Percentiles rank a stretch among this genome's conserved stretches.
Conservation (phyloP, 2,888 invertebrate species). For the Hypomecis atomaria region DNA sequence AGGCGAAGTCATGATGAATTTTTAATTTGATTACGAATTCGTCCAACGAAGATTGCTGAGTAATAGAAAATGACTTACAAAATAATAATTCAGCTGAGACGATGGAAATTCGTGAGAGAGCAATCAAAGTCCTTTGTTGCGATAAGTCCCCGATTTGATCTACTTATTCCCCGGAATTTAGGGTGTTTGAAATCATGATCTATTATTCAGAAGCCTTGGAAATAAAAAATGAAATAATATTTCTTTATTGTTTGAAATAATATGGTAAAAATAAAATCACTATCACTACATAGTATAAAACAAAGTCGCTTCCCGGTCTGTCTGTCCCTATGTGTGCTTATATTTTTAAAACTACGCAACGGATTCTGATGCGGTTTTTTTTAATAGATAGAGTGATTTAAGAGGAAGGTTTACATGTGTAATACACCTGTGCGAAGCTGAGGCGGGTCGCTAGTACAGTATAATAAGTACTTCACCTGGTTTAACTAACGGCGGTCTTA, state of each 20-base stretch:
- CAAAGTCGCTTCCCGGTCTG: too few species aligned
- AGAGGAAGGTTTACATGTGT: too few species aligned
- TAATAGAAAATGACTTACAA: slow-evolving; percentile 47
- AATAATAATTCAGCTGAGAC: slow-evolving; percentile 26
- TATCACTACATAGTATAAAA: too few species aligned
- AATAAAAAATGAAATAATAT: not conserved
- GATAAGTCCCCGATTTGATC: slow-evolving; percentile 21
- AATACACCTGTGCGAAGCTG: too few species aligned
- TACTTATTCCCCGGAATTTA: slow-evolving; percentile 29
- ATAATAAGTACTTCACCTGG: not conserved
- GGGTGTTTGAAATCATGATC: slow-evolving; percentile 26
- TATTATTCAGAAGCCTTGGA: slow-evolving; percentile 17
- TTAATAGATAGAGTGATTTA: too few species aligned
- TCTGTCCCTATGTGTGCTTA: too few species aligned
- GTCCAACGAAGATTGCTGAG: slow-evolving; percentile 50
- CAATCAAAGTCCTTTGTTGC: slow-evolving; percentile 31
- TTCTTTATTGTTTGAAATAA: too few species aligned
- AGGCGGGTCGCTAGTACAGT: too few species aligned
- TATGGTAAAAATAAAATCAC: too few species aligned
- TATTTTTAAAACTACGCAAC: too few species aligned
- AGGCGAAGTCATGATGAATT: slow-evolving; percentile 56
- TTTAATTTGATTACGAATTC: slow-evolving; percentile 66
- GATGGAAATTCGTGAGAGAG: slow-evolving; percentile 19
- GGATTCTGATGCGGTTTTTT: too few species aligned
- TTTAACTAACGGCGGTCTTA: not conserved